Evolutionary conservation across 2,888 invertebrate species (phyloP).

Genomic region (Lithophane leautieri): DNA sequence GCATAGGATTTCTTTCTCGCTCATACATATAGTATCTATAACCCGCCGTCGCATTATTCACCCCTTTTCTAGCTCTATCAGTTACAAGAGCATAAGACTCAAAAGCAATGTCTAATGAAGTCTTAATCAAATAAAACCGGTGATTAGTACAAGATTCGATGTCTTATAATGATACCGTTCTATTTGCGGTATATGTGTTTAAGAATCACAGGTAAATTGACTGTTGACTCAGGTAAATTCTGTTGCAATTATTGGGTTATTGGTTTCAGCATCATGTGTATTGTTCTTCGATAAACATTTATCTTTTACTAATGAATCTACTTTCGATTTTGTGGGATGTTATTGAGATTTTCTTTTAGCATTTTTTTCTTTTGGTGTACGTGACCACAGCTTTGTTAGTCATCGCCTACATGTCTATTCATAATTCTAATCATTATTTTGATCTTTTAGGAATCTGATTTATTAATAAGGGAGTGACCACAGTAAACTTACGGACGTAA

Average conservation of each 20-base stretch:
- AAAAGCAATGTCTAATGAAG: background rate
- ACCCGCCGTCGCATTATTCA: background rate
- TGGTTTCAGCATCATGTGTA: constrained; percentile 6
- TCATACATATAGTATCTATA: background rate
- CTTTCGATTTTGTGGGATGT: constrained; percentile 12
- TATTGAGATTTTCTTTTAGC: constrained; percentile 19
- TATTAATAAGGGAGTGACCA: background rate
- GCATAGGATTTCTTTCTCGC: background rate
- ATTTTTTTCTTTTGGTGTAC: constrained; percentile 16
- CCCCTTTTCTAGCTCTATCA: too few relatives aligned
- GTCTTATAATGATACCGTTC: constrained; percentile 1
- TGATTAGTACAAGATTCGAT: constrained; percentile 8
- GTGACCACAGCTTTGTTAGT: constrained; percentile 28
- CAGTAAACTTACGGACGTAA: background rate
- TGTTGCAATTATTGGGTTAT: constrained; percentile 30
- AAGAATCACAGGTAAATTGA: constrained; percentile 23
- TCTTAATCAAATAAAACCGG: background rate
- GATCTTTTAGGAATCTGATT: background rate
- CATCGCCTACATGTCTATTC: constrained; percentile 6
- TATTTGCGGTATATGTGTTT: constrained; percentile 9
- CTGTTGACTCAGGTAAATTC: constrained; percentile 41
- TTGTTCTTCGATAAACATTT: constrained; percentile 52
- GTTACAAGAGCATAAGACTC: too few relatives aligned
- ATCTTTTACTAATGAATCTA: constrained; percentile 52
- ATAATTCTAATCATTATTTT: background rate